phyloP scores from a whole-genome alignment of 2,113 vertebrate species.

The Passer montanus region DNA sequence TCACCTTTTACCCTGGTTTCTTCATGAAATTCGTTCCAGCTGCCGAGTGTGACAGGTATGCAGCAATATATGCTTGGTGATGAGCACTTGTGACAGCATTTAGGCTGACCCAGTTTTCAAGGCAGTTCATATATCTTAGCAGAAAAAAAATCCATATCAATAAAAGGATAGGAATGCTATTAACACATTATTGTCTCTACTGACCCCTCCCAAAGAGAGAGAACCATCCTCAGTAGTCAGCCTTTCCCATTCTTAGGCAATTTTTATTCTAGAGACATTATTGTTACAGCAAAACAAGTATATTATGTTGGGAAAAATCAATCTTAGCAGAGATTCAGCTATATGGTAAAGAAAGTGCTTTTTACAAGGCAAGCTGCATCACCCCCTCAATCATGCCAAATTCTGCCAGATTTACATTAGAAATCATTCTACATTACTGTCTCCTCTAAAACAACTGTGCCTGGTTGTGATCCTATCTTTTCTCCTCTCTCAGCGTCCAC shows the following conservation, averaged over 20 bases:
- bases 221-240: background rate
- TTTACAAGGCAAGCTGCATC: background rate
- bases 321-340: background rate
- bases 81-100: conserved; percentile 21
- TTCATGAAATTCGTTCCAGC: background rate
- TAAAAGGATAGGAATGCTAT: conserved; percentile 12
- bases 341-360: background rate
- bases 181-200: background rate
- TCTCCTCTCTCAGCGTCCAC: background rate
- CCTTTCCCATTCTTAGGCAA: background rate
- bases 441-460: background rate
- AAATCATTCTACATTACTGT: background rate
- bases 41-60: background rate
- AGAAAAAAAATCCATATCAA: background rate
- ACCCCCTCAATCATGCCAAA: background rate
- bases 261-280: conserved; percentile 9
- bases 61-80: background rate
- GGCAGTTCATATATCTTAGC: background rate
- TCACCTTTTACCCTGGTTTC: conserved; percentile 20
- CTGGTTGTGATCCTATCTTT: background rate
- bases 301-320: background rate
- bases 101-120: conserved; percentile 47
- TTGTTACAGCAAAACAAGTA: background rate
- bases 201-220: background rate
- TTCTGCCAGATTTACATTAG: background rate